A percentile compares a stretch with the other conserved stretches of the same genome.
These are phyloP conservation scores for Champsocephalus esox DNA, from an alignment of 2,797 vertebrate genomes.

Conservation along the genomic window DNA sequence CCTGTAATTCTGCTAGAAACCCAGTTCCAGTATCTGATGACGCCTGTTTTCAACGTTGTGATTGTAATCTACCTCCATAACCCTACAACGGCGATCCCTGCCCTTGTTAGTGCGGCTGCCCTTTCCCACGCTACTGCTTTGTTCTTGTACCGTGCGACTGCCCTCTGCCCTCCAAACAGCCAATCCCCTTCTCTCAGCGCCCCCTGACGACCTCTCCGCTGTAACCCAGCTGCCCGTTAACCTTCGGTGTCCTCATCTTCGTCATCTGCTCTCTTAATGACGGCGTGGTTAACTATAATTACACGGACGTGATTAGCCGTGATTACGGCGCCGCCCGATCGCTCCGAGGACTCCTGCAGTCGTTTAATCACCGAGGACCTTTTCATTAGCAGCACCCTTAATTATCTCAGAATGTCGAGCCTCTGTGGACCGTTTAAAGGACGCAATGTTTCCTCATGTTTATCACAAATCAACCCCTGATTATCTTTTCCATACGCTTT, in stretches of 20 bases:
- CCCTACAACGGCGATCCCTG: too few species aligned
- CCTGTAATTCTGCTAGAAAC: too few species aligned
- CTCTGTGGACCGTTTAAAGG: background rate
- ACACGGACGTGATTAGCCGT: constrained; percentile 41
- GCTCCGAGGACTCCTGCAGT: constrained; percentile 27
- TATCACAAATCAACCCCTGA: background rate
- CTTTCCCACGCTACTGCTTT: too few species aligned
- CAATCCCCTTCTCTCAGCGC: background rate
- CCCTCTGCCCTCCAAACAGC: too few species aligned
- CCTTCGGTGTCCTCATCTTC: constrained; percentile 37
- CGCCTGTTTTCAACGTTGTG: too few species aligned
- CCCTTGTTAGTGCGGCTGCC: too few species aligned
- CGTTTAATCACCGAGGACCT: constrained; percentile 33
- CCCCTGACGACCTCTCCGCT: constrained; percentile 15
- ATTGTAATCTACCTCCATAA: too few species aligned
- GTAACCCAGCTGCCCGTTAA: background rate
- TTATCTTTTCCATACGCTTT: too few species aligned
- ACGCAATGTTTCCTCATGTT: background rate
- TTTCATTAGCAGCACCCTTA: constrained; percentile 22
- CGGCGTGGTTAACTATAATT: constrained; percentile 45
- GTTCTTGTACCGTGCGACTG: too few species aligned
- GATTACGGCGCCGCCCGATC: constrained; percentile 34
- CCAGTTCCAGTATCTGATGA: too few species aligned
- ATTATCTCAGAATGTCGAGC: constrained; percentile 29
- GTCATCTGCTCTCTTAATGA: constrained; percentile 31